Base-by-base conservation (phyloP, 2,113 vertebrate species). In the Sclerurus mexicanus region DNA sequence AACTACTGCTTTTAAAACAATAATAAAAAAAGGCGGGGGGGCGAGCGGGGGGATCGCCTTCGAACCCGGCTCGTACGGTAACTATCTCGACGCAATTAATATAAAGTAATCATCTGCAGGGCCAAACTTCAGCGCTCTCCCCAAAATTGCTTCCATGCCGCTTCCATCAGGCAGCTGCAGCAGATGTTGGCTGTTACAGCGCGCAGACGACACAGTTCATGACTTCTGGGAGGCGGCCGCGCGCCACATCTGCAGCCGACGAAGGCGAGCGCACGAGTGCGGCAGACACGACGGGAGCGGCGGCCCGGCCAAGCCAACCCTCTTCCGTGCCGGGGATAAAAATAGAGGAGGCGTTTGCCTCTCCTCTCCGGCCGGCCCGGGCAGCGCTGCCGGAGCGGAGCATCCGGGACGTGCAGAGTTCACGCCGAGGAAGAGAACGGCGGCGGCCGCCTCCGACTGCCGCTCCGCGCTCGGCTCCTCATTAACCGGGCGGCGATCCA, bases 171-270 rank as follows among this genome's bases (percentile, higher is more conserved):
- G 97, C 96, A 86, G 98, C 97, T 91, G 92, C 96, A 95, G 98
- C 98, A 99, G 98, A 98, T 99, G 99, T 97, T 97, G 98, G 97
- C 98, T 98, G 98, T 97, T 98, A 98, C 95, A 95, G 97, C 96
- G 94, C 96, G 69, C 98, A 98, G 98, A 98, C 96, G 96, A 98
- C 98, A 97, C 98, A 98, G 98, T 98, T 99, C 98, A 98, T 89
- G 98, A 98, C 98, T 98, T 98, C 96, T 97, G 94, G 83, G 96
- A 95, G 97, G 97, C 96, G 95, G 98, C 98, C 93, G 98, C 87
- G n/a, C 97, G 31, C 97, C 98, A 98, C 98, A 98, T 98, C 98
- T 99, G 98, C 95, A 98, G 97, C 91, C 95, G 80, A 97, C 95
- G 98, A 97, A 97, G 98, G 93, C 87, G 95, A 97, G 97, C 96